These are phyloP conservation scores for Melieria crassipennis DNA, from an alignment of 2,888 invertebrate genomes.

Conservation along the genomic window DNA sequence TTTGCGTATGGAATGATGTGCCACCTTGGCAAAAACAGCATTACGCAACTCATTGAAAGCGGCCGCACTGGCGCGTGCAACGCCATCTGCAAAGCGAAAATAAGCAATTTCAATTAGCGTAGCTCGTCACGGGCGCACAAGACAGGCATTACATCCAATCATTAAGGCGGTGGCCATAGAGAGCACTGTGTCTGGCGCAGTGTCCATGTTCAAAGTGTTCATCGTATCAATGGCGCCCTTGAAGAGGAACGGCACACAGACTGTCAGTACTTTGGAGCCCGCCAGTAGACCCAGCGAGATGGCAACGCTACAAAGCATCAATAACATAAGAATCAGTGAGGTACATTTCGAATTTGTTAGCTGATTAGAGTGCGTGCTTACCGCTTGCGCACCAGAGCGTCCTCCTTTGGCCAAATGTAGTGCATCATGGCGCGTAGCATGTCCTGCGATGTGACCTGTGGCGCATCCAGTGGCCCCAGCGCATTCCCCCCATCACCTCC, in stretches of 20 bases:
- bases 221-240: conserved; percentile 92
- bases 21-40: conserved; percentile 97
- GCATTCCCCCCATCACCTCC: conserved; percentile 70
- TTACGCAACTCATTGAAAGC: conserved; percentile 96
- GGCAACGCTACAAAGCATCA: conserved; percentile 74
- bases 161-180: conserved; percentile 83
- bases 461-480: conserved; percentile 72
- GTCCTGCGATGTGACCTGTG: conserved; percentile 75
- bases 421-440: conserved; percentile 89
- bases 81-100: conserved; percentile 77
- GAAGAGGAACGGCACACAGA: conserved; percentile 94
- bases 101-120: conserved; percentile 5
- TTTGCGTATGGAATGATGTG: conserved; percentile 94
- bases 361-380: conserved; percentile 33
- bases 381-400: conserved; percentile 61
- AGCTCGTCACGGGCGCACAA: not conserved
- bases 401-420: conserved; percentile 95
- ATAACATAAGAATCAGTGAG: conserved; percentile 1
- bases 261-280: conserved; percentile 88
- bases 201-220: conserved; percentile 79
- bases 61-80: conserved; percentile 89
- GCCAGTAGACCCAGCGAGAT: conserved; percentile 82
- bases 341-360: no score
- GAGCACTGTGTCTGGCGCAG: conserved; percentile 82
- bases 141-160: conserved; percentile 81